phyloP scores from a whole-genome alignment of 2,888 invertebrate species.

The Cheilosia urbana region DNA sequence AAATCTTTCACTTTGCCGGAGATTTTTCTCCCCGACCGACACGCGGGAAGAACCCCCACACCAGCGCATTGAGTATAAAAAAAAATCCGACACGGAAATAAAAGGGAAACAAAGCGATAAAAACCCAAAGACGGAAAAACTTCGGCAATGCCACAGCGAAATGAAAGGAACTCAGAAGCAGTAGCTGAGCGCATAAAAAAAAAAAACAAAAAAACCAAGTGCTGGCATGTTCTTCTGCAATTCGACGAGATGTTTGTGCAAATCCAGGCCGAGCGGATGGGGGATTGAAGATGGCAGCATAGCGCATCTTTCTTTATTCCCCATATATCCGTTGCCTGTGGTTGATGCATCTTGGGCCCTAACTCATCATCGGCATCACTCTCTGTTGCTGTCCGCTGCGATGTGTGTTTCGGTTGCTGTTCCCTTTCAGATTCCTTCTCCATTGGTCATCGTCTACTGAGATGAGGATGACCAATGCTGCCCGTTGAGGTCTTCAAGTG shows the following conservation, averaged over 20 bases:
- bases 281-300: not conserved
- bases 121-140: constrained; percentile 68
- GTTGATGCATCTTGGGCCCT: constrained; percentile 56
- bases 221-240: constrained; percentile 60
- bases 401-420: constrained; percentile 23
- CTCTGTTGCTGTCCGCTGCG: constrained; percentile 12
- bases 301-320: constrained; percentile 29
- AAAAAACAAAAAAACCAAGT: constrained; percentile 34
- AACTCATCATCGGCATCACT: constrained; percentile 65
- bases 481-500: constrained; percentile 64
- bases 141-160: constrained; percentile 65
- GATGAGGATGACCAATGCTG: constrained; percentile 64
- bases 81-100: constrained; percentile 67
- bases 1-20: constrained; percentile 77
- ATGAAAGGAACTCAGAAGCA: constrained; percentile 18
- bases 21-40: constrained; percentile 57
- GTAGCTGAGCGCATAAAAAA: constrained; percentile 35
- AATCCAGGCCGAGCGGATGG: constrained; percentile 56
- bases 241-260: constrained; percentile 66
- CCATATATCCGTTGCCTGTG: constrained; percentile 11
- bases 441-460: constrained; percentile 67
- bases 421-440: constrained; percentile 43
- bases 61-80: constrained; percentile 36
- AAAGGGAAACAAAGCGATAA: constrained; percentile 68
- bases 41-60: constrained; percentile 54